A percentile compares a stretch with the other conserved stretches of the same genome.
Conservation (phyloP, 2,888 invertebrate species). For the Tetragonisca angustula region DNA sequence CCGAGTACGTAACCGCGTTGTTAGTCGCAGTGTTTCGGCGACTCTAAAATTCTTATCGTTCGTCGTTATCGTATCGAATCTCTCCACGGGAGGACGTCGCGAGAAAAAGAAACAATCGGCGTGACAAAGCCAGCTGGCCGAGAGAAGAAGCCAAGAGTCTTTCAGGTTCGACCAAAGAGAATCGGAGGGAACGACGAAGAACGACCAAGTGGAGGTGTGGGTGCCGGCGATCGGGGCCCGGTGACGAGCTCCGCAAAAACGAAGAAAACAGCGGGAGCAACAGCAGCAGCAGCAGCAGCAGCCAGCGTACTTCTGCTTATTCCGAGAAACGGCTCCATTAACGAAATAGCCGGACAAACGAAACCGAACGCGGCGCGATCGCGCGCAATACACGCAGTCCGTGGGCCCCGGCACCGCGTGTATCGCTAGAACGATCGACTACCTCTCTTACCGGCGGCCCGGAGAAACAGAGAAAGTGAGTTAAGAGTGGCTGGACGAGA, state of each 20-base stretch:
- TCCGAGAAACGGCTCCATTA: slow-evolving; percentile 77
- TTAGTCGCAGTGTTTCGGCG: neutral
- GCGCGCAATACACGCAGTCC: slow-evolving; percentile 61
- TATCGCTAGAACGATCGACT: slow-evolving; percentile 71
- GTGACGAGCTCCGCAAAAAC: slow-evolving; percentile 66
- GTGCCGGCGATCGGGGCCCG: slow-evolving; percentile 58
- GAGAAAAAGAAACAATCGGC: slow-evolving; percentile 54
- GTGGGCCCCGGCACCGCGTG: slow-evolving; percentile 38
- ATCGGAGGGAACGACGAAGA: slow-evolving; percentile 17
- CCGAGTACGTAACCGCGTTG: neutral
- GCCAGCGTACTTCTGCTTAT: slow-evolving; percentile 67
- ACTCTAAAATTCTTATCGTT: neutral
- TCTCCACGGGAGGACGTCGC: neutral
- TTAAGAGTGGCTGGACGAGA: slow-evolving; percentile 38
- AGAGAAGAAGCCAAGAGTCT: neutral
- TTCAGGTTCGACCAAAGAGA: slow-evolving; percentile 6
- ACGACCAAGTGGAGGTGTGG: slow-evolving; percentile 48
- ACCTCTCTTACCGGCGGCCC: slow-evolving; percentile 56
- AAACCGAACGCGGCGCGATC: slow-evolving; percentile 71
- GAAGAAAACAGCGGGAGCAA: slow-evolving; percentile 26
- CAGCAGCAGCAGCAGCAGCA: neutral
- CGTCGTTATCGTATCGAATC: neutral
- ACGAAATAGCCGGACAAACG: slow-evolving; percentile 75
- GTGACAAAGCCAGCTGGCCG: slow-evolving; percentile 54
- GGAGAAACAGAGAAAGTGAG: slow-evolving; percentile 46